Conservation (phyloP, 2,888 invertebrate species). For the Pseudococcus viburni region DNA sequence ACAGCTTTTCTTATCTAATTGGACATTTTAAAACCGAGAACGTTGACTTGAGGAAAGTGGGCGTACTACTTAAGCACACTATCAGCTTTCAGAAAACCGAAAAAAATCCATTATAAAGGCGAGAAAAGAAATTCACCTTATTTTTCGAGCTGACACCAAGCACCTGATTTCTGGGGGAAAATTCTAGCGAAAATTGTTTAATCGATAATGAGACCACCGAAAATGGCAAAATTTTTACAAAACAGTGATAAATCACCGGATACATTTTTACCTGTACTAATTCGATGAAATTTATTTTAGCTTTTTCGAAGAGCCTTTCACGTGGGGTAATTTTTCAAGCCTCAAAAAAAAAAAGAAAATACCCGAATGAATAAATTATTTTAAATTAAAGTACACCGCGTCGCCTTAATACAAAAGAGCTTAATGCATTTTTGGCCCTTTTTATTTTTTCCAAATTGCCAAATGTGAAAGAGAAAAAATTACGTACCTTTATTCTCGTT, state of each 20-base stretch:
- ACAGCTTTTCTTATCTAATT: constrained; percentile 43
- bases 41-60: constrained; percentile 15
- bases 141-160: neutral
- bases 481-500: constrained; percentile 48
- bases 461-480: constrained; percentile 45
- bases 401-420: constrained; percentile 22
- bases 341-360: neutral
- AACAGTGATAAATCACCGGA: constrained; percentile 44
- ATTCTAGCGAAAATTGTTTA: neutral
- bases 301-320: neutral
- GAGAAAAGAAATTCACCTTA: constrained; percentile 2
- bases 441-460: constrained; percentile 32
- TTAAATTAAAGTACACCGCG: constrained; percentile 38
- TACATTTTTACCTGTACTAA: neutral
- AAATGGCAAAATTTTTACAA: constrained; percentile 1
- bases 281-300: neutral
- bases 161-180: neutral
- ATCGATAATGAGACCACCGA: neutral
- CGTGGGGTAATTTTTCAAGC: neutral
- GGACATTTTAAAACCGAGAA: constrained; percentile 23
- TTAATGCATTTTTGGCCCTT: constrained; percentile 42
- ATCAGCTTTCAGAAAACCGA: neutral
- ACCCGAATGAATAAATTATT: constrained; percentile 39
- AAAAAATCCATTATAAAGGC: constrained; percentile 32
- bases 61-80: constrained; percentile 23